These are phyloP conservation scores for Fulica atra DNA, from an alignment of 2,113 vertebrate genomes.

Conservation along the genomic window DNA sequence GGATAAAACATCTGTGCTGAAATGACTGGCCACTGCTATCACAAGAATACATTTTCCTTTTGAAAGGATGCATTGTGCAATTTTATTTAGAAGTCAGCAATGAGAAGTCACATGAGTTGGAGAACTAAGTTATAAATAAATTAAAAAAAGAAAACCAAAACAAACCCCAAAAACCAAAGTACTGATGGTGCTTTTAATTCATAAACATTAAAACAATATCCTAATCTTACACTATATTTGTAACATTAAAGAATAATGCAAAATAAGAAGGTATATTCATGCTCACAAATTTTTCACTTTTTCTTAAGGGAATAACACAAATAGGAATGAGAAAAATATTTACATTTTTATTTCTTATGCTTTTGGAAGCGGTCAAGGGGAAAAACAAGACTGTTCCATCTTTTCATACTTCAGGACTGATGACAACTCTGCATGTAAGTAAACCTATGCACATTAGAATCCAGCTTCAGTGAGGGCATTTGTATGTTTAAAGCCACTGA, in stretches of 20 bases:
- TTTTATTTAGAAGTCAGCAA: background rate
- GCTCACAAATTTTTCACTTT: background rate
- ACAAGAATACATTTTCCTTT: background rate
- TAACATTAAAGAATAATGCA: background rate
- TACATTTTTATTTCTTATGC: background rate
- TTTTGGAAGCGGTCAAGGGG: background rate
- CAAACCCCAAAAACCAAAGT: background rate
- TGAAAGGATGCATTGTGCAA: background rate
- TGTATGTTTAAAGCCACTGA: background rate
- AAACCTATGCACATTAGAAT: background rate
- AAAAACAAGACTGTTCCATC: background rate
- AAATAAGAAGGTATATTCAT: background rate
- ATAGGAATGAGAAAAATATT: background rate
- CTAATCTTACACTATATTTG: background rate
- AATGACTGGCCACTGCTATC: background rate
- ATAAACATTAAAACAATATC: background rate
- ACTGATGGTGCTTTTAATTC: background rate
- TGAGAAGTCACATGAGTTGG: background rate
- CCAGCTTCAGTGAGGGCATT: background rate
- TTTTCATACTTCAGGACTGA: background rate
- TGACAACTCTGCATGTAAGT: background rate
- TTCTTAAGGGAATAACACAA: background rate
- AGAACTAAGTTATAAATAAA: background rate
- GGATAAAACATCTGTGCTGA: background rate
- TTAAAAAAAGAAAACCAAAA: background rate